These are phyloP conservation scores for Trididemnum clinides DNA, from an alignment of 23 tunicate genomes.

Conservation along the genomic window DNA sequence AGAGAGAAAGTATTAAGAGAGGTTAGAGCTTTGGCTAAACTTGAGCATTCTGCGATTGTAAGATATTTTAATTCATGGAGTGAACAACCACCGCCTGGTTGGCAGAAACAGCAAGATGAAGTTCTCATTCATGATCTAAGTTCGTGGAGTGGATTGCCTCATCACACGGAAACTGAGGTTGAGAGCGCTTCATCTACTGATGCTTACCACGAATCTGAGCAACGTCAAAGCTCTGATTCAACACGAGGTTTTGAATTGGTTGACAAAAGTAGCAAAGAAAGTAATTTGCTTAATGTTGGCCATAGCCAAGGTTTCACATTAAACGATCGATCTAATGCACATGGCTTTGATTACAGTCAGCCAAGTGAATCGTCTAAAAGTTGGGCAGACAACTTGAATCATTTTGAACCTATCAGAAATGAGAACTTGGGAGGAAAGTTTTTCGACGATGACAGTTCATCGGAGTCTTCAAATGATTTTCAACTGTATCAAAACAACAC, in stretches of 20 bases:
- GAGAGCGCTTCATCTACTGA: background rate
- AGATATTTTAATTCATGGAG: slow-evolving; percentile 90
- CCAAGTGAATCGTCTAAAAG: background rate
- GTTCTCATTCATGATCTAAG: slow-evolving; percentile 26
- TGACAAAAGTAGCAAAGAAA: background rate
- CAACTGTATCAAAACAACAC: background rate
- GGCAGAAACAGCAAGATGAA: slow-evolving; percentile 77
- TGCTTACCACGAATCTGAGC: background rate
- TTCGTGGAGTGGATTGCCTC: slow-evolving; percentile 1
- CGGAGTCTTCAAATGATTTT: background rate
- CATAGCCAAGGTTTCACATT: background rate
- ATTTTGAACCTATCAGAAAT: background rate
- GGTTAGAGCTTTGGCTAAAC: slow-evolving; percentile 80
- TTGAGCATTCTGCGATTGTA: slow-evolving; percentile 83
- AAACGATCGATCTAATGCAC: background rate
- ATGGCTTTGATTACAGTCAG: background rate
- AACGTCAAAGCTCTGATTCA: background rate
- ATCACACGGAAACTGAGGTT: background rate
- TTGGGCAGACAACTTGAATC: background rate
- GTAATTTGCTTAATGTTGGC: background rate
- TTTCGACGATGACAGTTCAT: slow-evolving; percentile 11
- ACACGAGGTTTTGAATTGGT: background rate
- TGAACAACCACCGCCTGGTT: slow-evolving; percentile 89
- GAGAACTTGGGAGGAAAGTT: slow-evolving; percentile 30
- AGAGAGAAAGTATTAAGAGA: slow-evolving; percentile 88